A percentile compares a stretch with the other conserved stretches of the same genome.
Evolutionary conservation across 2,113 vertebrate genomes (phyloP).

Genomic region (Cygnus buccinator): DNA sequence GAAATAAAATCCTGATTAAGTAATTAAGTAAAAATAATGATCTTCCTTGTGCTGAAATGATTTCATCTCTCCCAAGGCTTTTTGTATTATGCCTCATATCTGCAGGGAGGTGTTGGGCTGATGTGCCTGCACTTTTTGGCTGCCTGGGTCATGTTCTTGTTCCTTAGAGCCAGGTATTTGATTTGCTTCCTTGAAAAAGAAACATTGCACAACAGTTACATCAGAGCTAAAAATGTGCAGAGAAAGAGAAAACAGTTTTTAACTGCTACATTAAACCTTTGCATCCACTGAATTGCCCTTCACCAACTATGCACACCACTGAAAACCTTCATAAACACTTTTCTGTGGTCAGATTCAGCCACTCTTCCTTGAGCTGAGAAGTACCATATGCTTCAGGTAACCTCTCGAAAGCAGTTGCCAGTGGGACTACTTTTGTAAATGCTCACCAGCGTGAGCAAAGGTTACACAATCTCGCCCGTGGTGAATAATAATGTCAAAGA

Average conservation of each 20-base stretch:
- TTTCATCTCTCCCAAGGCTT: neutral
- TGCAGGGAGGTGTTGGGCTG: neutral
- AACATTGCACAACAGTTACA: neutral
- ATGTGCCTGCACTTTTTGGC: neutral
- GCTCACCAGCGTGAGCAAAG: conserved; percentile 47
- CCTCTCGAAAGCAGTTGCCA: conserved; percentile 18
- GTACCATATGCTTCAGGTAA: conserved; percentile 47
- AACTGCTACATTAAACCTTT: neutral
- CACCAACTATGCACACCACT: neutral
- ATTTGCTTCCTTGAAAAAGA: neutral
- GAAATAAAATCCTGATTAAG: neutral
- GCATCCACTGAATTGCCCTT: neutral
- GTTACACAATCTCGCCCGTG: conserved; percentile 47
- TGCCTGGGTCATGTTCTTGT: neutral
- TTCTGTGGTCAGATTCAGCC: neutral
- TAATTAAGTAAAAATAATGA: neutral
- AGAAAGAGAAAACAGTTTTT: neutral
- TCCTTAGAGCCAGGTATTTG: neutral
- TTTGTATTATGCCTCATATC: accelerated
- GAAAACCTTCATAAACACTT: neutral
- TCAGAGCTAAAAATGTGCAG: neutral
- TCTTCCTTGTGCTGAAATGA: neutral
- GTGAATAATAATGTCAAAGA: conserved; percentile 52
- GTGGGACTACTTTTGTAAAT: conserved; percentile 39
- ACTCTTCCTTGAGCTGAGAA: conserved; percentile 18